Percentiles rank a stretch among this genome's conserved stretches.
phyloP scores from a whole-genome alignment of 64 coral and sea anemone genomes.

The Montipora sp. region DNA sequence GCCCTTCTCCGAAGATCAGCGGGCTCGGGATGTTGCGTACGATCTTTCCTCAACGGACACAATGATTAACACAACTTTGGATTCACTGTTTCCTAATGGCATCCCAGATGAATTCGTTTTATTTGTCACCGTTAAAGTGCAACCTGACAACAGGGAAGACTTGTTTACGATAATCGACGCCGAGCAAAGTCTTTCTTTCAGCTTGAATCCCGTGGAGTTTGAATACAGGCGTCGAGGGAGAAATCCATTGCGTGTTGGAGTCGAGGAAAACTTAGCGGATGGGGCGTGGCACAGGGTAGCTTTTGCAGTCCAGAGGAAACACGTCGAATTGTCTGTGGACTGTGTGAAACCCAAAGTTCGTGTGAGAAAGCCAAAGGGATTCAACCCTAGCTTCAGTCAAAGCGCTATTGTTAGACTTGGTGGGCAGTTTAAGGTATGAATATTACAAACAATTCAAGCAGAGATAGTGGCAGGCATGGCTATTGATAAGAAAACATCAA shows the following conservation, averaged over 20 bases:
- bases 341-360: constrained; percentile 8
- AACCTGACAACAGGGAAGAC: constrained; percentile 38
- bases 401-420: constrained; percentile 5
- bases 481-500: no score
- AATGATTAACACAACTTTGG: constrained; percentile 20
- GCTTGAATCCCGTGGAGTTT: constrained; percentile 62
- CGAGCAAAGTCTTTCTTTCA: constrained; percentile 58
- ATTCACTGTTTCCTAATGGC: constrained; percentile 33
- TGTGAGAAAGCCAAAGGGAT: constrained; percentile 1
- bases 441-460: neutral
- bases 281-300: constrained; percentile 68
- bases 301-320: constrained; percentile 27
- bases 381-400: constrained; percentile 16
- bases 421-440: constrained; percentile 26
- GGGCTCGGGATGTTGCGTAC: constrained; percentile 37
- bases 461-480: no score
- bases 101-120: constrained; percentile 55
- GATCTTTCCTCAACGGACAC: constrained; percentile 6
- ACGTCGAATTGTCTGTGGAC: constrained; percentile 5
- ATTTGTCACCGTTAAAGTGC: constrained; percentile 60
- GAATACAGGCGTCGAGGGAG: constrained; percentile 46
- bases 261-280: constrained; percentile 43
- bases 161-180: constrained; percentile 52
- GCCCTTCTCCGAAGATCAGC: constrained; percentile 7
- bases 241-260: neutral